Percentiles rank a stretch among this genome's conserved stretches.
These are phyloP conservation scores for Theristicus caerulescens DNA, from an alignment of 2,113 vertebrate species.

Conservation along the genomic window DNA sequence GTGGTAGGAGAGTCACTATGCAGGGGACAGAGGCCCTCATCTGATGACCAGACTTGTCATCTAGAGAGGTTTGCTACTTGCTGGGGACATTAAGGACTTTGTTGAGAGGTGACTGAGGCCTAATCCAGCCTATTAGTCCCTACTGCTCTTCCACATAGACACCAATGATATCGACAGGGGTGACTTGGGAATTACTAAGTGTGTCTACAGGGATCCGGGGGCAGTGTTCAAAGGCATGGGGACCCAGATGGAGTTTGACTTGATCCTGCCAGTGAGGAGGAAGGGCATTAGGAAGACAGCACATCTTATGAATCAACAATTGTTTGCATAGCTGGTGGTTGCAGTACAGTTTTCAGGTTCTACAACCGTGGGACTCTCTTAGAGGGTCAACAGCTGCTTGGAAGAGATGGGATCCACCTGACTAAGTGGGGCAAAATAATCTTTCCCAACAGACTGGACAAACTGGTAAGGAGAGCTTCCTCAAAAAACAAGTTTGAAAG, in stretches of 20 bases:
- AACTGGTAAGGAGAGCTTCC: not conserved
- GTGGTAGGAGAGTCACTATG: not conserved
- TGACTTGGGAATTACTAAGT: not conserved
- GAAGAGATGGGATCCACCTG: not conserved
- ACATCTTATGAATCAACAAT: not conserved
- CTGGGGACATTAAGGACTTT: not conserved
- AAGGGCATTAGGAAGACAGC: not conserved
- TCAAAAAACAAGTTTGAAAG: not conserved
- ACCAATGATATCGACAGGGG: not conserved
- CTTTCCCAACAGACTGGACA: not conserved
- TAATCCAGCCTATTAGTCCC: not conserved
- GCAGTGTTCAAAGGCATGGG: too few relatives aligned
- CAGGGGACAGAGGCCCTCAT: not conserved
- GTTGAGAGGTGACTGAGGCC: accelerated
- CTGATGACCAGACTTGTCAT: not conserved
- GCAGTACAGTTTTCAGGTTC: not conserved
- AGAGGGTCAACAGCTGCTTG: not conserved
- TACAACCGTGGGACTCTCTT: not conserved
- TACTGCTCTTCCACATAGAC: not conserved
- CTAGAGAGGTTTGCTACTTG: not conserved
- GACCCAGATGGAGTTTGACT: not conserved
- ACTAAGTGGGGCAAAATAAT: not conserved
- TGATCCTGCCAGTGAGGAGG: not conserved
- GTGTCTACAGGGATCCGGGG: not conserved
- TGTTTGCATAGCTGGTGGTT: not conserved